phyloP scores from a whole-genome alignment of 2,113 vertebrate genomes.

The Hippocampus zosterae region DNA sequence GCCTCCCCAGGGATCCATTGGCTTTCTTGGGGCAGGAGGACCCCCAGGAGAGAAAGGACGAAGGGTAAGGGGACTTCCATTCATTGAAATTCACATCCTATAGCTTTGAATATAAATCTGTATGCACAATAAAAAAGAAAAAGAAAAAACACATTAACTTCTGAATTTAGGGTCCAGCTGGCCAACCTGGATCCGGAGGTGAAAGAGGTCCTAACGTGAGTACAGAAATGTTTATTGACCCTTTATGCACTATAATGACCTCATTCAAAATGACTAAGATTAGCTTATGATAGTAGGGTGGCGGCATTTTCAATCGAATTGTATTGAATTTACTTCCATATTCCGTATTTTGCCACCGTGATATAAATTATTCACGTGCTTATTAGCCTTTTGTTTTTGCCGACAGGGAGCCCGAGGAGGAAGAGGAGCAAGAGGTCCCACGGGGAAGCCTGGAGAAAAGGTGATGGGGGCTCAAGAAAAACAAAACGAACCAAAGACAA shows the following conservation, averaged over 20 bases:
- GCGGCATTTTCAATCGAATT: not conserved
- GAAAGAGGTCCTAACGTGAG: slow-evolving; percentile 84
- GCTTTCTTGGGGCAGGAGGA: slow-evolving; percentile 78
- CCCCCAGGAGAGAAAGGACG: slow-evolving; percentile 85
- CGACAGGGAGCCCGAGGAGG: slow-evolving; percentile 76
- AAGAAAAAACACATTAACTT: slow-evolving; percentile 9
- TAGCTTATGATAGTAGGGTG: slow-evolving; percentile 11
- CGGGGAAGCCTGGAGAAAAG: slow-evolving; percentile 83
- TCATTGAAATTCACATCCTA: slow-evolving; percentile 13
- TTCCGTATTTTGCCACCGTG: slow-evolving; percentile 17
- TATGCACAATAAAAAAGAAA: not conserved
- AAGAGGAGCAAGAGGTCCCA: slow-evolving; percentile 79
- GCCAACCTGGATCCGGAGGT: slow-evolving; percentile 77
- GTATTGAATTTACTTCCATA: not conserved
- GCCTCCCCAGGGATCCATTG: slow-evolving; percentile 79
- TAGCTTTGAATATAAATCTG: not conserved
- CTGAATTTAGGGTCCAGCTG: slow-evolving; percentile 78
- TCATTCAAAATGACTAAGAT: slow-evolving; percentile 18
- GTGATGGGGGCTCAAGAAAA: slow-evolving; percentile 53
- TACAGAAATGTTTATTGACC: not conserved
- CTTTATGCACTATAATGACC: not conserved
- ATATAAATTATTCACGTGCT: slow-evolving; percentile 31
- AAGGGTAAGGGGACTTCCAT: slow-evolving; percentile 73
- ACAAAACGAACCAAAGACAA: slow-evolving; percentile 1
- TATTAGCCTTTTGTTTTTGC: slow-evolving; percentile 47